Evolutionary conservation across 1,140 invertebrate species (phyloP), one percentile per base, ranked within the genome.

Genomic region (Tetragonula clypearis): DNA sequence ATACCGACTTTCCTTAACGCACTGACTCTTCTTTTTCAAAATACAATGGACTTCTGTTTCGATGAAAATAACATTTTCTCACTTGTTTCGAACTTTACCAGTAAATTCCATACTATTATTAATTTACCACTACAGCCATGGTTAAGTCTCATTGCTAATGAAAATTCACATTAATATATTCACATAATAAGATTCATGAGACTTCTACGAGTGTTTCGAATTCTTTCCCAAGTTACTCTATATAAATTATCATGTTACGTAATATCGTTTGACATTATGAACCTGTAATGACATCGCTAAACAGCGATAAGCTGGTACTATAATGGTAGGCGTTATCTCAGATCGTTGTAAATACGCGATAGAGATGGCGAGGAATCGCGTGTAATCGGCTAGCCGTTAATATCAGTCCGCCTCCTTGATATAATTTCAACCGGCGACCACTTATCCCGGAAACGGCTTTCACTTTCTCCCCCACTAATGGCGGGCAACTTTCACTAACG

Each of bases 371-470:
- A n/a, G 56, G 55, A n/a, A 30, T 82, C 71, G 71, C 65, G 41
- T 71, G 68, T 89, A 85, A 89, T 90, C 85, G 53, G 71, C 30
- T 65, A 30, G 79, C 75, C 86, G 85, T 92, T 92, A 91, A 91
- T 92, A 90, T 90, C 87, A 89, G 89, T 90, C 86, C 86, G 85
- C 87, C 90, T 88, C 77, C 74, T 82, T 80, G 87, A 84, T 90
- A 78, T 91, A 84, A 86, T 90, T 92, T 90, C 73, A 84, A 69
- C 74, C 79, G 68, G 60, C 55, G 26, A 21, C 19, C 75, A 66
- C 60, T 87, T 82, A 84, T 88, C 93, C 93, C 93, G 93, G 94
- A 94, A 94, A 92, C 84, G 69, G 94, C 93, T 94, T 94, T 94
- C 93, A 93, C 94, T 94, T 94, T 94, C 89, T 90, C 92, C 91